Evolutionary conservation across 2,113 vertebrate genomes (phyloP).

Genomic region (Camarhynchus parvulus): DNA sequence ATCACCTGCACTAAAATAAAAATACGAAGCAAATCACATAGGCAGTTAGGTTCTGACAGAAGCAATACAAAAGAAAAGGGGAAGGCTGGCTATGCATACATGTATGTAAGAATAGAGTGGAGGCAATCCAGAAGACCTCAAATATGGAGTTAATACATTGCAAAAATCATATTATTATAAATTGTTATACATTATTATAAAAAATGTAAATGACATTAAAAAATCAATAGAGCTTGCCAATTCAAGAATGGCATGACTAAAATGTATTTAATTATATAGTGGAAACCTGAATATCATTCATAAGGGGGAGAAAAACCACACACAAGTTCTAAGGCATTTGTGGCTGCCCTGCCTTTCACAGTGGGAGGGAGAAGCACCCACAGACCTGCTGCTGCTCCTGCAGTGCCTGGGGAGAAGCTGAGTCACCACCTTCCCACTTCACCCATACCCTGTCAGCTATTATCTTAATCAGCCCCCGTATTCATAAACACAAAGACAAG

Average conservation of each 20-base stretch:
- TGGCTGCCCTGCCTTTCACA: background rate
- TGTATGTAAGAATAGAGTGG: background rate
- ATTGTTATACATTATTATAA: background rate
- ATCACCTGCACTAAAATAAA: background rate
- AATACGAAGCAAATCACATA: background rate
- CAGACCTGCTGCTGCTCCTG: rapidly evolving
- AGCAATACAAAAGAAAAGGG: background rate
- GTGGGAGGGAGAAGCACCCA: background rate
- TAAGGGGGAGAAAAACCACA: background rate
- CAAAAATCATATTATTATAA: background rate
- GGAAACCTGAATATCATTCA: background rate
- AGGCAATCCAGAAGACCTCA: background rate
- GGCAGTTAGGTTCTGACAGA: background rate
- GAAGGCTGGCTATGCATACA: background rate
- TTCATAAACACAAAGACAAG: background rate
- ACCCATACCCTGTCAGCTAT: background rate
- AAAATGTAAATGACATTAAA: background rate
- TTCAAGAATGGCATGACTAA: background rate
- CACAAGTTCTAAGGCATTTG: background rate
- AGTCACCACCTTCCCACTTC: background rate
- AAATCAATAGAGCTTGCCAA: background rate
- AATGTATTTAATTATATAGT: background rate
- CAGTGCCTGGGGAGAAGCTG: background rate
- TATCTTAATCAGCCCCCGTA: background rate
- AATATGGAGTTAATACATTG: background rate